Evolutionary conservation across 1,140 invertebrate genomes (phyloP).

Genomic region (Drosophila elegans): DNA sequence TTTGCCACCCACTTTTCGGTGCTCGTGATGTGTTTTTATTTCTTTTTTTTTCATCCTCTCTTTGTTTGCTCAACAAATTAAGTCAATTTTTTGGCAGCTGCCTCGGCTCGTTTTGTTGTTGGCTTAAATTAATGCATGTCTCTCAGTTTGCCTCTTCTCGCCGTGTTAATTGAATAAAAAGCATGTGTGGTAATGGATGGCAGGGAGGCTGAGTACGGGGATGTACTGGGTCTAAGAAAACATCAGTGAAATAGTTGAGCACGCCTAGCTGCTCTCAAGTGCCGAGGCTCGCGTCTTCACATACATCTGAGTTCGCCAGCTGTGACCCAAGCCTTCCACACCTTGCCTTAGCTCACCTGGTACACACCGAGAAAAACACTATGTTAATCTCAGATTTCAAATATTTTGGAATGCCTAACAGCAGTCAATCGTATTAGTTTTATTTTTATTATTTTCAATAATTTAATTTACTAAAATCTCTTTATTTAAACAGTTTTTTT

Average conservation of each 20-base stretch:
- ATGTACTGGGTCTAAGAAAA: slow-evolving; percentile 8
- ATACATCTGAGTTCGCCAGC: slow-evolving; percentile 38
- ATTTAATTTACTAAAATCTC: too few species aligned
- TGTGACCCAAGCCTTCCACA: slow-evolving; percentile 40
- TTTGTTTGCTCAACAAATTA: slow-evolving; percentile 65
- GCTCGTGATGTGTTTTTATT: slow-evolving; percentile 23
- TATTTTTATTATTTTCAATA: too few species aligned
- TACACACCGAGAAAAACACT: not conserved
- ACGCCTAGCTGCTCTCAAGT: slow-evolving; percentile 63
- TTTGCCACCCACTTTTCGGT: slow-evolving; percentile 7
- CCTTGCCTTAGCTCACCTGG: slow-evolving; percentile 8
- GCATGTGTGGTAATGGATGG: slow-evolving; percentile 27
- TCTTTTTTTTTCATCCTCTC: slow-evolving; percentile 1
- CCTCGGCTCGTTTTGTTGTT: slow-evolving; percentile 45
- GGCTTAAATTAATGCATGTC: slow-evolving; percentile 61
- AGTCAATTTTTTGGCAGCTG: slow-evolving; percentile 70
- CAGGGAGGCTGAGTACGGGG: not conserved
- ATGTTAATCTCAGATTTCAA: not conserved
- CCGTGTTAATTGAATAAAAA: slow-evolving; percentile 77
- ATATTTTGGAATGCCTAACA: too few species aligned
- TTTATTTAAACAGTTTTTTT: too few species aligned
- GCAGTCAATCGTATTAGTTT: too few species aligned
- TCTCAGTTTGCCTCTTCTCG: slow-evolving; percentile 33
- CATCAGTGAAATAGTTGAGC: slow-evolving; percentile 66
- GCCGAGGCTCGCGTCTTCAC: slow-evolving; percentile 38